phyloP scores from a whole-genome alignment of 2,797 vertebrate genomes.

The Danionella dracula region DNA sequence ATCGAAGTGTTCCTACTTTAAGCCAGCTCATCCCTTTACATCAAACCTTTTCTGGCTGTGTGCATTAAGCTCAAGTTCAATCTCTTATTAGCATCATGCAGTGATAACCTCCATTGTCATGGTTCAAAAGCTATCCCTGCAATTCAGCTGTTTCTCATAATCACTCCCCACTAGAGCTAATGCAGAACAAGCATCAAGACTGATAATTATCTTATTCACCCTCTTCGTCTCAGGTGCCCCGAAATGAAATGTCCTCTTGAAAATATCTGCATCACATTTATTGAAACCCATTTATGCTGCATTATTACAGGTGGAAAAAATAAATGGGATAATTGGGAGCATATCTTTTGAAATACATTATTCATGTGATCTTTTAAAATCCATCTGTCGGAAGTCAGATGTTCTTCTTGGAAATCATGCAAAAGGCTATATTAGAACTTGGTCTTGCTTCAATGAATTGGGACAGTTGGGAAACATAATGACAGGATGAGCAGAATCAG shows the following conservation, averaged over 20 bases:
- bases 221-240: constrained; percentile 54
- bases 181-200: constrained; percentile 54
- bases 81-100: constrained; percentile 56
- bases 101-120: constrained; percentile 55
- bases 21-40: constrained; percentile 36
- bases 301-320: constrained; percentile 25
- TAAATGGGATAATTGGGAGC: constrained; percentile 19
- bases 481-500: not conserved
- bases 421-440: constrained; percentile 37
- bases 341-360: not conserved
- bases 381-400: constrained; percentile 52
- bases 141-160: constrained; percentile 63
- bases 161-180: constrained; percentile 60
- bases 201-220: constrained; percentile 69
- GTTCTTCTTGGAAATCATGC: constrained; percentile 38
- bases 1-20: constrained; percentile 32
- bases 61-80: constrained; percentile 48
- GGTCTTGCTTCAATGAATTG: constrained; percentile 5
- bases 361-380: constrained; percentile 33
- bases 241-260: constrained; percentile 49
- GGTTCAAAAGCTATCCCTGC: constrained; percentile 58
- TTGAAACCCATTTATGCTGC: constrained; percentile 57
- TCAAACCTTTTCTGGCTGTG: constrained; percentile 15
- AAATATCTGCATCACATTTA: constrained; percentile 57
- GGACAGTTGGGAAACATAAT: not conserved